phyloP scores from a whole-genome alignment of 92 coral and sea anemone genomes.

The Actinernus sp. region DNA sequence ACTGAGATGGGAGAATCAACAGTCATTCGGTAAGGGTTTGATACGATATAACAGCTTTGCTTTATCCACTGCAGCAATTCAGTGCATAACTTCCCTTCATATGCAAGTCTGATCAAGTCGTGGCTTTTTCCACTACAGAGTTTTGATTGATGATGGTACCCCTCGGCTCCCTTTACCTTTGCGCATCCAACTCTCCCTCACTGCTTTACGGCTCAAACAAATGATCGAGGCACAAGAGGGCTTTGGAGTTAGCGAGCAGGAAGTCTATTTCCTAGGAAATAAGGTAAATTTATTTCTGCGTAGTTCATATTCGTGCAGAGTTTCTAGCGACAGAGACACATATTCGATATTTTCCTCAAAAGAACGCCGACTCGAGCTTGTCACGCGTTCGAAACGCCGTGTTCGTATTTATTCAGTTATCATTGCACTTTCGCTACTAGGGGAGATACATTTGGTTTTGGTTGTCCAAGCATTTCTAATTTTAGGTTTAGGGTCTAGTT shows the following conservation, averaged over 20 bases:
- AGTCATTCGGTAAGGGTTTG: constrained; percentile 77
- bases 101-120: constrained; percentile 24
- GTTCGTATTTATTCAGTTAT: background rate
- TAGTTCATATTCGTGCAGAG: background rate
- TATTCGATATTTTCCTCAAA: background rate
- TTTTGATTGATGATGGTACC: constrained; percentile 98
- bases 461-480: too few relatives aligned
- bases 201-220: constrained; percentile 89
- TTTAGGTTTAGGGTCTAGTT: too few relatives aligned
- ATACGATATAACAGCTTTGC: background rate
- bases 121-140: constrained; percentile 65
- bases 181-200: constrained; percentile 90
- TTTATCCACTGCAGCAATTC: too few relatives aligned
- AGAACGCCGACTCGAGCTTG: constrained; percentile 16
- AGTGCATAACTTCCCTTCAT: too few relatives aligned
- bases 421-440: too few relatives aligned
- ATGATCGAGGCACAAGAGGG: constrained; percentile 99
- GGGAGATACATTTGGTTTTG: too few relatives aligned
- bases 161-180: constrained; percentile 93
- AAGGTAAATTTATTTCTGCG: constrained; percentile 67
- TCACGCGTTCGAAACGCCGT: constrained; percentile 30
- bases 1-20: constrained; percentile 80
- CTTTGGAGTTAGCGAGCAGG: constrained; percentile 92
- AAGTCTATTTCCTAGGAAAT: constrained; percentile 86
- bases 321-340: background rate